Conservation (phyloP, 2,113 vertebrate species). For the Kobus ellipsiprymnus region DNA sequence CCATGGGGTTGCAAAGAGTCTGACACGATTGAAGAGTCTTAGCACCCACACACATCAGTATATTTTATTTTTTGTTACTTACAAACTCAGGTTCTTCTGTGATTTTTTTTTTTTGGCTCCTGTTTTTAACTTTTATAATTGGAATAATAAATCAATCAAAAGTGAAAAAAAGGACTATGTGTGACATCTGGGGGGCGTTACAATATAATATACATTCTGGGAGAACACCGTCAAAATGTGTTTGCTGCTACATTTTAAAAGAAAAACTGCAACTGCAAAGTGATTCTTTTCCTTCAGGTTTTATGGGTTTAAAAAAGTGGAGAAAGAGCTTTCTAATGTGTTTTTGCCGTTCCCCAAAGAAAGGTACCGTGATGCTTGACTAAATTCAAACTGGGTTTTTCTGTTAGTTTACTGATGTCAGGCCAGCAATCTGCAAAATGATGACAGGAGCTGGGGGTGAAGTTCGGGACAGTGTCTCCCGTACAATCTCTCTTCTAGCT, state of each 20-base stretch:
- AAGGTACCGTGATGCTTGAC: neutral
- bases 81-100: neutral
- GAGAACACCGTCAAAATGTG: neutral
- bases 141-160: neutral
- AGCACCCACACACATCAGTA: neutral
- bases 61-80: constrained; percentile 16
- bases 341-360: neutral
- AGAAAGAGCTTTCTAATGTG: neutral
- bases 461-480: neutral
- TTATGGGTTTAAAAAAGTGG: neutral
- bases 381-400: neutral
- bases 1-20: neutral
- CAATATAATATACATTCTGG: neutral
- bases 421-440: neutral
- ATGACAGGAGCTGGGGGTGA: neutral
- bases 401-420: constrained; percentile 1
- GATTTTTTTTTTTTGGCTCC: neutral
- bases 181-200: neutral
- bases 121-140: constrained; percentile 23
- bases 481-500: neutral
- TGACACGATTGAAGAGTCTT: neutral
- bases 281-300: constrained; percentile 14
- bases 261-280: neutral
- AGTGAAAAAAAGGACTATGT: neutral
- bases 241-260: neutral